Evolutionary conservation across 2,113 vertebrate species (phyloP), one percentile per base, ranked within the genome.

Genomic region (Brevimyrus niger): DNA sequence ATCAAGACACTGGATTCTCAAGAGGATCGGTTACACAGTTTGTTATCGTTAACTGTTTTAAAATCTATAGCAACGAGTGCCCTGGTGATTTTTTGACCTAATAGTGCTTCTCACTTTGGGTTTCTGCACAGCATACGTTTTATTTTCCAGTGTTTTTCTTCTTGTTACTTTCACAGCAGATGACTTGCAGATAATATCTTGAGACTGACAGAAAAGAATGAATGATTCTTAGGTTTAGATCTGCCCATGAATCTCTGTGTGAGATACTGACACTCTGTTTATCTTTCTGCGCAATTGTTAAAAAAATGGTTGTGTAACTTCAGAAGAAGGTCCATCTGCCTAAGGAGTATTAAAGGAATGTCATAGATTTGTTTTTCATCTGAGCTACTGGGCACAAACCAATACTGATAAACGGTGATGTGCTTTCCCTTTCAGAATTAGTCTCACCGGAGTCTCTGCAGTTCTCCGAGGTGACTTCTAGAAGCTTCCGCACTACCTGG

Each of bases 401-500:
- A 83, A 11, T 47, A 83, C 23, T 83, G 19, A n/a, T 83, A 47
- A 46, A 38, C 2, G 38, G 46, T 27, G 10, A 47, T 23, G 6
- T 61, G 80, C 87, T 31, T 89, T 50, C 6, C 10, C 38, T 91
- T 92, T 65, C 93, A 99, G 98, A 95, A 93, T 96, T 99, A 1
- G 85, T 97, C 86, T 93, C 98, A 92, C 97, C 98, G 89, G 96
- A 46, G 19, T 93, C 97, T 89, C 94, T 99, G 92, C 21, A 61
- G 2, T 99, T 99, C 93, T 98, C 98, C 19, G 96, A 99, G 87
- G 93, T 98, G 88, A 98, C 97, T n/a, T 97, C 98, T 85, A 93
- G 96, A 90, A 98, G 98, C 94, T 99, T 99, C 95, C 97, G 96
- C 92, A 93, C 96, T 38, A 96, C 94, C 80, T 99, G 98, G 98